Conservation (phyloP, 2,888 invertebrate species). For the Pristionchus exspectatus region DNA sequence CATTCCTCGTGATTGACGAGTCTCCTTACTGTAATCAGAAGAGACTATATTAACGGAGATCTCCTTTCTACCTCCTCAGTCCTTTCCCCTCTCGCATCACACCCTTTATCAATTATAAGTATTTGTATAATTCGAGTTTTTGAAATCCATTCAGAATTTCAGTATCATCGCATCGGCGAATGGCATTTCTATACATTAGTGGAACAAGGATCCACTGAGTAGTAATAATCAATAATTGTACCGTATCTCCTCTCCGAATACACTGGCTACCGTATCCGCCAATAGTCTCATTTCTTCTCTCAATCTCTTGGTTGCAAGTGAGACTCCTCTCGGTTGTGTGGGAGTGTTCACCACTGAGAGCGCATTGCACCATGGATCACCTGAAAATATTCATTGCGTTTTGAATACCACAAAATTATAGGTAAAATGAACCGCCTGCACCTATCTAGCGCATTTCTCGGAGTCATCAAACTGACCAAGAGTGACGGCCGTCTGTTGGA, state of each 20-base stretch:
- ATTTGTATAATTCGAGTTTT: too few relatives aligned
- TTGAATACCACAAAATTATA: too few relatives aligned
- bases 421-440: too few relatives aligned
- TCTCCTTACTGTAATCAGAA: not conserved
- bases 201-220: not conserved
- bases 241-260: slow-evolving; percentile 53
- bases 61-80: slow-evolving; percentile 94
- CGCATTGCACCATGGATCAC: slow-evolving; percentile 53
- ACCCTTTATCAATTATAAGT: not conserved
- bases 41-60: not conserved
- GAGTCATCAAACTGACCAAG: not conserved
- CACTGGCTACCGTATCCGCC: slow-evolving; percentile 49
- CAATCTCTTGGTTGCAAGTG: slow-evolving; percentile 26
- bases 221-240: not conserved
- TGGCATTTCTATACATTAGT: slow-evolving; percentile 25
- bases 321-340: slow-evolving; percentile 52
- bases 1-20: not conserved
- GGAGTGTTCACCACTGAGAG: slow-evolving; percentile 24
- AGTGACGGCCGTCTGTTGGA: slow-evolving; percentile 49
- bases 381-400: not conserved
- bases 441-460: too few relatives aligned
- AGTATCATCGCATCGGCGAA: too few relatives aligned
- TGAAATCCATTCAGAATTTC: too few relatives aligned
- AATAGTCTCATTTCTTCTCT: slow-evolving; percentile 35
- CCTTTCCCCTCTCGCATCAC: slow-evolving; percentile 60